phyloP scores from a whole-genome alignment of 1,140 invertebrate genomes.

The Temnothorax longispinosus region DNA sequence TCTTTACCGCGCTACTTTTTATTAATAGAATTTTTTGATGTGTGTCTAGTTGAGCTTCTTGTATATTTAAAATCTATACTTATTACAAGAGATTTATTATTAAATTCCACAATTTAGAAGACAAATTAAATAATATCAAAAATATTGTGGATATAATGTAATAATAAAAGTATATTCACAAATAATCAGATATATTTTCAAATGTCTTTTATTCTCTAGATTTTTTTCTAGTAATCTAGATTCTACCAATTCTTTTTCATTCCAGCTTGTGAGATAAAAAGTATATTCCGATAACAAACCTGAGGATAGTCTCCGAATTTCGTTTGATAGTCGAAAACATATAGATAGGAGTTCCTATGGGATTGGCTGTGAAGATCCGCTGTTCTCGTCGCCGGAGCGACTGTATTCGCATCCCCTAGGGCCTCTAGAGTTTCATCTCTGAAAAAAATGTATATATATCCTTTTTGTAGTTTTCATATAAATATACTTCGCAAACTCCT shows the following conservation, averaged over 20 bases:
- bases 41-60: neutral
- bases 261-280: slow-evolving; percentile 1
- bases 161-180: neutral
- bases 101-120: neutral
- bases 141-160: neutral
- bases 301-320: slow-evolving; percentile 96
- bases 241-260: neutral
- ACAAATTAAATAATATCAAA: neutral
- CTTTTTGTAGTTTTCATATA: neutral
- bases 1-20: neutral
- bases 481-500: neutral
- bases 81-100: neutral
- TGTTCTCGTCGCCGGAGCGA: slow-evolving; percentile 96
- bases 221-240: neutral
- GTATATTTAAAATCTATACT: slow-evolving; percentile 1
- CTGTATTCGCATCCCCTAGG: slow-evolving; percentile 96
- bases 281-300: slow-evolving; percentile 86
- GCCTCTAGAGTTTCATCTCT: slow-evolving; percentile 97
- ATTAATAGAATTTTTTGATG: slow-evolving; percentile 10
- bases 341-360: slow-evolving; percentile 94
- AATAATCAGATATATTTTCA: neutral
- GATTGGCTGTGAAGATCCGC: slow-evolving; percentile 96
- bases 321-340: slow-evolving; percentile 97
- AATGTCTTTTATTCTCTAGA: neutral
- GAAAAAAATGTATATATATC: slow-evolving; percentile 67